Evolutionary conservation across 2,113 vertebrate species (phyloP).

Genomic region (Fulmarus glacialis): DNA sequence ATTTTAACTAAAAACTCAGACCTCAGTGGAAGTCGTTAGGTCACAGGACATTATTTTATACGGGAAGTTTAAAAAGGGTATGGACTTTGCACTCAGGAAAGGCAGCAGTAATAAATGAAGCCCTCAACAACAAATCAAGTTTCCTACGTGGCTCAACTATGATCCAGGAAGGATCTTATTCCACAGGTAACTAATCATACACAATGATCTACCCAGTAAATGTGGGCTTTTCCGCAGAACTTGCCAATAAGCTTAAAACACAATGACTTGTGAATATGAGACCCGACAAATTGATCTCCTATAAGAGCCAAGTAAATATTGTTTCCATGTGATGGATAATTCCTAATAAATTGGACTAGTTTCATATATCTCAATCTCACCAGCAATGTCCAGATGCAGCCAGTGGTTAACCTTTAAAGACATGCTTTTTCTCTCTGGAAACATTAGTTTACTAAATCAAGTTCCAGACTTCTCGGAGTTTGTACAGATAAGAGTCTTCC

Average conservation of each 20-base stretch:
- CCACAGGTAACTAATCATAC: background rate
- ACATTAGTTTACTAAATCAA: background rate
- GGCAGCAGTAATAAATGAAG: background rate
- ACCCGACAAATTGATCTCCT: background rate
- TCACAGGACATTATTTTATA: background rate
- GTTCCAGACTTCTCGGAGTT: background rate
- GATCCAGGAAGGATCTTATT: background rate
- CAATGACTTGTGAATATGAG: background rate
- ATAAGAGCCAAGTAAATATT: background rate
- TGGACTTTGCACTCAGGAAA: slow-evolving; percentile 7
- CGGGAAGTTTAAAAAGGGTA: background rate
- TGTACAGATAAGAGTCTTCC: background rate
- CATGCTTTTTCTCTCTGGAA: background rate
- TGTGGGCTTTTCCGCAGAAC: background rate
- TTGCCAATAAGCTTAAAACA: background rate
- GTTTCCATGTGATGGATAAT: background rate
- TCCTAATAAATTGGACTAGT: background rate
- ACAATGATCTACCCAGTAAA: background rate
- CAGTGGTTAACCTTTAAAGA: background rate
- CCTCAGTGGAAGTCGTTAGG: background rate
- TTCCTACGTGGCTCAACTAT: background rate
- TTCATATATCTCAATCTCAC: background rate
- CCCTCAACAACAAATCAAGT: background rate
- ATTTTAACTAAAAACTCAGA: background rate
- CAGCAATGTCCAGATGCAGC: background rate